Base-by-base conservation (phyloP, 2,888 invertebrate genomes). In the Trisateles emortualis region DNA sequence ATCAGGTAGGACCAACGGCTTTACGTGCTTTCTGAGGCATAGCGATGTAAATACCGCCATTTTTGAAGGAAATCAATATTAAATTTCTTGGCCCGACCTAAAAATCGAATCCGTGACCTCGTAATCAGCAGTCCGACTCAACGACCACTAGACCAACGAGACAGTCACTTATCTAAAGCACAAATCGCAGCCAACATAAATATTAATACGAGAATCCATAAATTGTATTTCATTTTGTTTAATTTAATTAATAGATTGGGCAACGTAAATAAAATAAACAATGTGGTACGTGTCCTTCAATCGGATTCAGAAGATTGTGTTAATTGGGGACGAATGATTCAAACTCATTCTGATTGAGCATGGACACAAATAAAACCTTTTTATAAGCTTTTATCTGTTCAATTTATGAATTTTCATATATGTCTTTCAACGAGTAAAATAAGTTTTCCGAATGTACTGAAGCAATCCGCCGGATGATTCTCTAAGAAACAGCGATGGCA, bases 281-380 rank as follows among this genome's bases (percentile, higher is more conserved):
- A 38, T 39, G n/a, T 38, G 11, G 35, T 26, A 49, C 14, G 36
- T 43, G 26, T 19, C 36, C 8, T 26, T 5, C 26, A 33, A 42
- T 32, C 52, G 41, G 41, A 52, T 47, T 43, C 38, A 41, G 8
- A 35, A 52, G 55, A 55, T 55, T 43, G 33, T 43, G 51, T 56
- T 52, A 52, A 65, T 53, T 60, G 51, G 44, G 51, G 42, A 45
- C 35, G 33, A 24, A 47, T 48, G 32, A 50, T 54, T 56, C 43
- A 41, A 66, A 63, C 38, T 59, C 24, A 63, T 38, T 41, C 22
- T 49, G 51, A 59, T 59, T 67, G 41, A 56, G 39, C 24, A 14
- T 10, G 3, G 8, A 22, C 33, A 26, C 22, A 29, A 42, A 42
- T 11, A 45, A 52, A 29, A 8, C 17, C 13, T 39, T 44, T 39